A percentile compares a stretch with the other conserved stretches of the same genome.
Conservation (phyloP, 2,888 invertebrate genomes). For the Rotaria magnacalcarata region DNA sequence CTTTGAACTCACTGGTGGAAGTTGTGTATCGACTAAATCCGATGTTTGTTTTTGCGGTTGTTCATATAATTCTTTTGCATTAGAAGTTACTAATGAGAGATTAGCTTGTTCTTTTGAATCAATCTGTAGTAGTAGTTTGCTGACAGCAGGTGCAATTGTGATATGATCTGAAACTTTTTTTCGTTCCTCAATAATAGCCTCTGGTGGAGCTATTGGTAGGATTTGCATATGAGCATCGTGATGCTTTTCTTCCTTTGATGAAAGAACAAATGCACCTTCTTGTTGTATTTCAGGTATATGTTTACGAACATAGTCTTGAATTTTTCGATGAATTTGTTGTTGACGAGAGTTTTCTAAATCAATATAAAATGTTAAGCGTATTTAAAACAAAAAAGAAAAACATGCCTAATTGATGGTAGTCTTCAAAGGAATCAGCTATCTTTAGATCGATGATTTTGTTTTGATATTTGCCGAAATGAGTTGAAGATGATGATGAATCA, state of each 20-base stretch:
- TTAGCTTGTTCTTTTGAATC: neutral
- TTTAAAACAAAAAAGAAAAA: too few relatives aligned
- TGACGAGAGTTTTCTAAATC: neutral
- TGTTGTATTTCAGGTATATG: neutral
- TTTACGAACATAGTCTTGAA: neutral
- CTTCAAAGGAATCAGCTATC: neutral
- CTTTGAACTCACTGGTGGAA: too few relatives aligned
- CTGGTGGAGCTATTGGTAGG: neutral
- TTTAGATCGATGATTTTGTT: too few relatives aligned
- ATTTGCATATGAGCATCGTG: neutral
- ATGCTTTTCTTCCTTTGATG: neutral
- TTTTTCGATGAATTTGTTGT: neutral
- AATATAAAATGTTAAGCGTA: neutral
- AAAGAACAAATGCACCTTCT: neutral
- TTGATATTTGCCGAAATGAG: neutral
- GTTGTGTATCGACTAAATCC: neutral
- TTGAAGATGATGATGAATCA: neutral
- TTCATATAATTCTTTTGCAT: neutral
- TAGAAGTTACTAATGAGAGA: neutral
- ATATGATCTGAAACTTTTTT: neutral
- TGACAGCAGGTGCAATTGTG: neutral
- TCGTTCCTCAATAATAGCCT: neutral
- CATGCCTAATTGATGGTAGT: neutral
- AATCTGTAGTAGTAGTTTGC: neutral
- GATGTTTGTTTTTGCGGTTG: neutral